Evolutionary conservation across 2,797 vertebrate genomes (phyloP), one percentile per base, ranked within the genome.

Genomic region (Denticeps clupeoides): DNA sequence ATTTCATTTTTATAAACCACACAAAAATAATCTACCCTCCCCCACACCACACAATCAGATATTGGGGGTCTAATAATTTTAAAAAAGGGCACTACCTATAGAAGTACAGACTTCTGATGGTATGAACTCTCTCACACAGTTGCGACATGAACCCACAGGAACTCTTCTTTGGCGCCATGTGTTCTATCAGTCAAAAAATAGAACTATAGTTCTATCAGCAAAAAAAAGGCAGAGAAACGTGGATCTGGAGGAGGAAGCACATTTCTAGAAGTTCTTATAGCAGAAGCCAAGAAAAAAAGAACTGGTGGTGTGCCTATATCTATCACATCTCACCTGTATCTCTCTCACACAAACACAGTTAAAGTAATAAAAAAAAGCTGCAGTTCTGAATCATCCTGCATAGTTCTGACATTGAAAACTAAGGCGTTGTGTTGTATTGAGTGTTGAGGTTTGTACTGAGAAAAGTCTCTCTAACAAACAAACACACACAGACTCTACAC

Each of bases 21-120:
- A 85, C 74, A 81, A 82, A 81, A 82, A 81, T 73, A 80, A 79
- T 72, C 78, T 80, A 82, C 76, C n/a, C n/a, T n/a, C n/a, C n/a
- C n/a, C n/a, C n/a, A n/a, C n/a, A n/a, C n/a, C n/a, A n/a, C n/a
- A n/a, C n/a, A n/a, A n/a, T n/a, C n/a, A n/a, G n/a, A n/a, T n/a
- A n/a, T n/a, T n/a, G n/a, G n/a, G n/a, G n/a, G n/a, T n/a, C n/a
- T n/a, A n/a, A n/a, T n/a, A n/a, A n/a, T 12, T 1, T 56, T 59
- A 56, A 51, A 8, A 22, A 13, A 26, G 4, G 12, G 10, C 8
- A 37, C 4, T 32, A 37, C 19, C 24, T 7, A 24, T 25, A 45
- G 45, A 38, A 32, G 7, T 32, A 18, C 40, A 40, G 53, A 27
- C 7, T 22, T 52, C 26, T 42, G 53, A 51, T 52, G 52, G 7